Percentiles rank a stretch among this genome's conserved stretches.
Conservation (phyloP, 2,797 vertebrate genomes). For the Crenichthys baileyi region DNA sequence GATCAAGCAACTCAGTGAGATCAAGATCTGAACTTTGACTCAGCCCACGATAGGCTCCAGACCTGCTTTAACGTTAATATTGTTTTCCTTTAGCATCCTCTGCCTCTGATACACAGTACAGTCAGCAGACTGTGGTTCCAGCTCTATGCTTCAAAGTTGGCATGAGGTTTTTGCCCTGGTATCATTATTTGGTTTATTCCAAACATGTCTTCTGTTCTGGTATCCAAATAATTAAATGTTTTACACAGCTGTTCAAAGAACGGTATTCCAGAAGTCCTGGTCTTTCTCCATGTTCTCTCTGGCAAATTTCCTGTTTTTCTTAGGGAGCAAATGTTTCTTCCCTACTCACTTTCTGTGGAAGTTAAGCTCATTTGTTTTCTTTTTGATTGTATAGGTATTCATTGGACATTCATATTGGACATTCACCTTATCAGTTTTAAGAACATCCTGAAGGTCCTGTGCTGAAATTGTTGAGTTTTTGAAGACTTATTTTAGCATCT, state of each 20-base stretch:
- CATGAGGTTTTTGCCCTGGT: not conserved
- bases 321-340: not conserved
- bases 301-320: not conserved
- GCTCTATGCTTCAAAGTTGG: not conserved
- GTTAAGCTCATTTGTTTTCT: not conserved
- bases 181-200: not conserved
- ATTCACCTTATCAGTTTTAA: not conserved
- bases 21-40: not conserved
- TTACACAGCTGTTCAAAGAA: not conserved
- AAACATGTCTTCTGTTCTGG: not conserved
- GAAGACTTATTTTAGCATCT: not conserved
- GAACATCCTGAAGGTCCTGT: not conserved
- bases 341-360: not conserved
- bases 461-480: not conserved
- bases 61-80: not conserved
- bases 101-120: not conserved
- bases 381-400: not conserved
- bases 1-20: not conserved
- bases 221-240: no score
- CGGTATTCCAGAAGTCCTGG: not conserved
- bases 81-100: not conserved
- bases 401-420: not conserved
- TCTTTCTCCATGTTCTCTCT: not conserved
- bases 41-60: not conserved
- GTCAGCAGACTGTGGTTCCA: not conserved